phyloP scores from a whole-genome alignment of 2,113 vertebrate species.

The Ictalurus punctatus region DNA sequence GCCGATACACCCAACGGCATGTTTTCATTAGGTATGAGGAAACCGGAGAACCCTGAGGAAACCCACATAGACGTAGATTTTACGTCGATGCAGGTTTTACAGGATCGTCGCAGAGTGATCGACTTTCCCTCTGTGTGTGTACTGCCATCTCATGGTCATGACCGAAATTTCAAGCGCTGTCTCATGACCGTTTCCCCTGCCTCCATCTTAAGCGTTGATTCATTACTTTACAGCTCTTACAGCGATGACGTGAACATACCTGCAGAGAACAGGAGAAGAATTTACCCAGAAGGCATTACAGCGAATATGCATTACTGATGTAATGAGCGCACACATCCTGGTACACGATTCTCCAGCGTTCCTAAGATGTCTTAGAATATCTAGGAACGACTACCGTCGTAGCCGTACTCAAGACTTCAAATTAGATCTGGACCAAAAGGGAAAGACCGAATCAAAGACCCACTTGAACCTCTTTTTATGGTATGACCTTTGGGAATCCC shows the following conservation, averaged over 20 bases:
- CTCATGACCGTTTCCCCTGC: background rate
- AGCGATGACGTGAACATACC: background rate
- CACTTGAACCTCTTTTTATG: background rate
- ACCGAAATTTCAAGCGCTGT: background rate
- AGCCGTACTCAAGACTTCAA: background rate
- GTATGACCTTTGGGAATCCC: background rate
- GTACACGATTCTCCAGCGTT: background rate
- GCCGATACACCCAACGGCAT: background rate
- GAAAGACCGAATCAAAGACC: too few relatives aligned
- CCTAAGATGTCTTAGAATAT: background rate
- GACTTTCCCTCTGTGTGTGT: background rate
- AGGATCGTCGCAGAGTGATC: background rate
- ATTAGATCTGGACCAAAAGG: background rate
- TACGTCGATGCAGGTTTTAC: background rate
- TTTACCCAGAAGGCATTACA: background rate
- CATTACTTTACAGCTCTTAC: background rate
- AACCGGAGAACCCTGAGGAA: background rate
- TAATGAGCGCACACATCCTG: background rate
- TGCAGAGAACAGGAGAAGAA: background rate
- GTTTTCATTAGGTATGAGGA: background rate
- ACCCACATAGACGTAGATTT: background rate
- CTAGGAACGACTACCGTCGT: background rate
- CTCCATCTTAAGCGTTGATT: background rate
- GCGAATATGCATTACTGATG: background rate
- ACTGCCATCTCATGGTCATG: background rate